phyloP scores from a whole-genome alignment of 2,888 invertebrate species.

The Eupsilia transversa region DNA sequence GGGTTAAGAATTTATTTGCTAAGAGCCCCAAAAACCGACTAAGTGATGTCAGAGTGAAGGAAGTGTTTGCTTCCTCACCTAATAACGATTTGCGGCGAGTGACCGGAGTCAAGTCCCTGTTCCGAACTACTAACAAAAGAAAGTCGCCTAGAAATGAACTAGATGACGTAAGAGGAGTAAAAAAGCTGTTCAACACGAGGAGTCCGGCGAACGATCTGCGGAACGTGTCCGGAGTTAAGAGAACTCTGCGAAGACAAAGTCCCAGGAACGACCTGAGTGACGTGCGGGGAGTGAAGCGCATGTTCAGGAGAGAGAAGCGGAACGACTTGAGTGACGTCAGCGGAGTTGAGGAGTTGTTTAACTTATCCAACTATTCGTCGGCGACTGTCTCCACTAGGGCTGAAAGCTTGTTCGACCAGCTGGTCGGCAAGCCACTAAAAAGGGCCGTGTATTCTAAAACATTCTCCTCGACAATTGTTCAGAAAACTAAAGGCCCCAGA shows the following conservation, averaged over 20 bases:
- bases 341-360: conserved; percentile 81
- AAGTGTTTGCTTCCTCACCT: conserved; percentile 74
- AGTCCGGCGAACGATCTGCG: conserved; percentile 79
- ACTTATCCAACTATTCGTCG: conserved; percentile 68
- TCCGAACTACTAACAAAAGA: conserved; percentile 63
- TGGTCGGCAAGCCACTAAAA: conserved; percentile 76
- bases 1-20: conserved; percentile 81
- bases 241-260: conserved; percentile 68
- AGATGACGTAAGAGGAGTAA: conserved; percentile 82
- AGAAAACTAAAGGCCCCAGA: conserved; percentile 62
- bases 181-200: conserved; percentile 74
- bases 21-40: conserved; percentile 78
- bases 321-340: conserved; percentile 76
- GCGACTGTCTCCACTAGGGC: conserved; percentile 55
- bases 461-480: conserved; percentile 64
- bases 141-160: conserved; percentile 81
- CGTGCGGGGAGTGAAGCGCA: conserved; percentile 77
- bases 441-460: conserved; percentile 80
- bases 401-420: conserved; percentile 76
- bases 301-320: conserved; percentile 70
- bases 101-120: conserved; percentile 74
- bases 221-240: conserved; percentile 82
- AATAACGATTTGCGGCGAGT: conserved; percentile 73
- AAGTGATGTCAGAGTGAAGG: conserved; percentile 79
- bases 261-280: conserved; percentile 80